Evolutionary conservation across 2,888 invertebrate genomes (phyloP).

Genomic region (Stramonita haemastoma): DNA sequence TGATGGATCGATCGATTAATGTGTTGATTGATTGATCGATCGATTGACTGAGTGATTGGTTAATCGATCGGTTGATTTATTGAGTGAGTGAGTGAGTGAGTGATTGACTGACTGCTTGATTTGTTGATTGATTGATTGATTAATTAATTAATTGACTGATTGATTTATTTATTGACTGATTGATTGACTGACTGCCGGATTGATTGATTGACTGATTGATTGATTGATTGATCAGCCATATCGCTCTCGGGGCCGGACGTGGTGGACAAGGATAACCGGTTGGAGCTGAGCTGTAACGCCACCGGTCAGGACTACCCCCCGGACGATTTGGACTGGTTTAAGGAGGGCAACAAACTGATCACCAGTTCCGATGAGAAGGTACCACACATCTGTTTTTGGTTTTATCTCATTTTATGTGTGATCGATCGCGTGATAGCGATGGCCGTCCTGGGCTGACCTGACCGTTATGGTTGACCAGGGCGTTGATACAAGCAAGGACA

Average conservation of each 20-base stretch:
- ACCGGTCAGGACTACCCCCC: constrained; percentile 62
- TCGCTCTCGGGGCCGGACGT: constrained; percentile 55
- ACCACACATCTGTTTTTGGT: background rate
- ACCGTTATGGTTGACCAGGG: too few relatives aligned
- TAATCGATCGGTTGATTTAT: background rate
- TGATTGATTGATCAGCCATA: constrained; percentile 47
- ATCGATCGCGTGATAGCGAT: too few relatives aligned
- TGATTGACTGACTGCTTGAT: background rate
- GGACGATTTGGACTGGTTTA: constrained; percentile 67
- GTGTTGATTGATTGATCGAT: background rate
- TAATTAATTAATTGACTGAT: background rate
- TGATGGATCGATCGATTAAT: background rate
- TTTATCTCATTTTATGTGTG: too few relatives aligned
- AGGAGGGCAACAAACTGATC: constrained; percentile 59
- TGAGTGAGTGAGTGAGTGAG: background rate
- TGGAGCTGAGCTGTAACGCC: constrained; percentile 65
- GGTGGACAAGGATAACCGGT: constrained; percentile 60
- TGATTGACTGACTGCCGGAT: background rate
- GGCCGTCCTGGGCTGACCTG: too few relatives aligned
- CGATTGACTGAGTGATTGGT: background rate
- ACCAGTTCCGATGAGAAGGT: constrained; percentile 57
- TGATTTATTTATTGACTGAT: background rate
- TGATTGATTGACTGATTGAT: background rate
- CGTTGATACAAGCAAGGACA: too few relatives aligned
- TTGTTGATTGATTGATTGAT: background rate